phyloP scores from a whole-genome alignment of 2,797 vertebrate genomes.

The Benthosema pterotum region DNA sequence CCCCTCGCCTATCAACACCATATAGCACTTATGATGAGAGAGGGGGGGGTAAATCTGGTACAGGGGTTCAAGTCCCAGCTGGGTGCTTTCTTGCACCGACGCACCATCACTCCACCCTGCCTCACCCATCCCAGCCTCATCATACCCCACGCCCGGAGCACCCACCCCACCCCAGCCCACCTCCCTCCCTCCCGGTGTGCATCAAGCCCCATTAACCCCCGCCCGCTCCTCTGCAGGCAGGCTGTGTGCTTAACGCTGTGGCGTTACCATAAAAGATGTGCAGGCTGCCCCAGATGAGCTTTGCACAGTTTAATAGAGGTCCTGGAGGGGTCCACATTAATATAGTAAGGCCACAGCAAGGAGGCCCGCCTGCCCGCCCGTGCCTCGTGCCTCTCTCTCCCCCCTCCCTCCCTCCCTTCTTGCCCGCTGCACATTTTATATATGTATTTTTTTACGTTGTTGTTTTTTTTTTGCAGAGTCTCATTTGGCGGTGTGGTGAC shows the following conservation, averaged over 20 bases:
- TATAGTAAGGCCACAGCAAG: slow-evolving; percentile 68
- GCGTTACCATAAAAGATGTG: slow-evolving; percentile 76
- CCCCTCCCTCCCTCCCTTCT: background rate
- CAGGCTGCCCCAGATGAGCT: slow-evolving; percentile 77
- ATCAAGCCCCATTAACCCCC: slow-evolving; percentile 80
- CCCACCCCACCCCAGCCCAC: slow-evolving; percentile 12
- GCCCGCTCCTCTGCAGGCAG: slow-evolving; percentile 68
- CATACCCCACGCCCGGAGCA: slow-evolving; percentile 39
- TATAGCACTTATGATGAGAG: slow-evolving; percentile 10
- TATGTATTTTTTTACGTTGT: slow-evolving; percentile 12
- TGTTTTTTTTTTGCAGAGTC: slow-evolving; percentile 30
- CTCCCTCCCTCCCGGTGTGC: slow-evolving; percentile 37
- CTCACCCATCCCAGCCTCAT: slow-evolving; percentile 45
- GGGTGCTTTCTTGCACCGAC: slow-evolving; percentile 47
- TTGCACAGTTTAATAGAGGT: slow-evolving; percentile 84
- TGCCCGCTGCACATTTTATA: background rate
- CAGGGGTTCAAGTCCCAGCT: slow-evolving; percentile 35
- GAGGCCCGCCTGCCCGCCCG: slow-evolving; percentile 13
- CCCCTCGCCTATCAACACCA: slow-evolving; percentile 11
- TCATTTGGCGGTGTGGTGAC: slow-evolving; percentile 60
- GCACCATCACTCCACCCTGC: slow-evolving; percentile 30
- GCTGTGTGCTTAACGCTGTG: slow-evolving; percentile 78
- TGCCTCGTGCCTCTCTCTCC: slow-evolving; percentile 39
- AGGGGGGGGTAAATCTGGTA: slow-evolving; percentile 12
- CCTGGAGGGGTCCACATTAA: slow-evolving; percentile 75